Conservation (phyloP, 2,888 invertebrate genomes). For the Icerya purchasi region DNA sequence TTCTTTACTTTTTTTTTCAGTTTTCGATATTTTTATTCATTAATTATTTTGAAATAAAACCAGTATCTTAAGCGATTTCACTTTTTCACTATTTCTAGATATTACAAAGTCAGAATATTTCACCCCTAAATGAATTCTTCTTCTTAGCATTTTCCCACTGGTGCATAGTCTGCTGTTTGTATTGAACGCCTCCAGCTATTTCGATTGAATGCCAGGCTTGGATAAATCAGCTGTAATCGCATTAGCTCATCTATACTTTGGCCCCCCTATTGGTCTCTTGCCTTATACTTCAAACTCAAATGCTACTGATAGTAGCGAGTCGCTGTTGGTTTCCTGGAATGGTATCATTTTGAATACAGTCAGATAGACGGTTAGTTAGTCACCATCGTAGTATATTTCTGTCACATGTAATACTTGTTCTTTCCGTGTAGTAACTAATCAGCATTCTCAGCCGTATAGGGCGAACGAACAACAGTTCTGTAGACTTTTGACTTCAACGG, state of each 20-base stretch:
- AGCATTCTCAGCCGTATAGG: background rate
- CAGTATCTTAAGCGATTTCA: no score
- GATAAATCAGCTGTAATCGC: background rate
- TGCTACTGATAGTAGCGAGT: background rate
- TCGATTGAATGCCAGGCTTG: background rate
- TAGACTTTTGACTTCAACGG: background rate
- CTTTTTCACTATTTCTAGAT: no score
- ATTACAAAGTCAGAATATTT: no score
- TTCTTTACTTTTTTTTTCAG: no score
- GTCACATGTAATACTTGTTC: background rate
- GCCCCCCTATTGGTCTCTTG: background rate
- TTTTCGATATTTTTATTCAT: no score
- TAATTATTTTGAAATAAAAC: no score
- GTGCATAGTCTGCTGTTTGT: background rate
- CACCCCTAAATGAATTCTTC: no score
- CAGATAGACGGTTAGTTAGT: background rate
- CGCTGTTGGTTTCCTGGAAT: background rate
- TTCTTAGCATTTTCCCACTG: no score
- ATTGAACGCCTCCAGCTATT: background rate
- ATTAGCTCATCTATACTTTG: background rate
- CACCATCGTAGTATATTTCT: background rate
- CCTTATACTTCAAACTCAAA: background rate
- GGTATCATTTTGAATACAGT: background rate
- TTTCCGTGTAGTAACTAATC: background rate
- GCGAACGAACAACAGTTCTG: background rate